A percentile compares a stretch with the other conserved stretches of the same genome.
Conservation (phyloP, 2,797 vertebrate species). For the Schizothorax lantsangensis region DNA sequence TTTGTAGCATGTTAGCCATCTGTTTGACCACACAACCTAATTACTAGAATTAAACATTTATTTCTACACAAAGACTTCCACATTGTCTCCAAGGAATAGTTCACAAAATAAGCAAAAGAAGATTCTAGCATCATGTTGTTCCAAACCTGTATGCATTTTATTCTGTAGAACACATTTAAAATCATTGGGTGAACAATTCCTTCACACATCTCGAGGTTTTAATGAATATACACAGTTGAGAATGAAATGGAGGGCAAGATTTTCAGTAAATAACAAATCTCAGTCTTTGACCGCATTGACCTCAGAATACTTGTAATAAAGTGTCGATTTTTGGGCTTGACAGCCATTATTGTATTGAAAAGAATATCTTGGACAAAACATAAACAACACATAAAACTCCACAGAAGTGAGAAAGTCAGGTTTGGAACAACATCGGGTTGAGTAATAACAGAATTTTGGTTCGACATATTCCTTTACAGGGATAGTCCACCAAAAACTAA, state of each 20-base stretch:
- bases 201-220: background rate
- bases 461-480: too few species aligned
- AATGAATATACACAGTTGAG: background rate
- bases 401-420: background rate
- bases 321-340: conserved; percentile 12
- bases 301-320: background rate
- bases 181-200: background rate
- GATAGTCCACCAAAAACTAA: too few species aligned
- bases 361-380: background rate
- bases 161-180: background rate
- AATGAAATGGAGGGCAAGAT: background rate
- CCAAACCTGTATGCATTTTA: background rate
- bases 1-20: conserved; percentile 49
- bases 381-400: background rate
- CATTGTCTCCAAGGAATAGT: too few species aligned
- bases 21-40: conserved; percentile 66
- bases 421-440: too few species aligned
- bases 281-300: background rate
- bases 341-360: background rate
- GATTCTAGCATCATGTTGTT: background rate
- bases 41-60: conserved; percentile 72
- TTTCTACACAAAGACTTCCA: conserved; percentile 7
- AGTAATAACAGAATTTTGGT: too few species aligned
- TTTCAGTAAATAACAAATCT: background rate
- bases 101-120: background rate